Evolutionary conservation across 2,797 vertebrate genomes (phyloP).

Genomic region (Chlorospingus semifuscus): DNA sequence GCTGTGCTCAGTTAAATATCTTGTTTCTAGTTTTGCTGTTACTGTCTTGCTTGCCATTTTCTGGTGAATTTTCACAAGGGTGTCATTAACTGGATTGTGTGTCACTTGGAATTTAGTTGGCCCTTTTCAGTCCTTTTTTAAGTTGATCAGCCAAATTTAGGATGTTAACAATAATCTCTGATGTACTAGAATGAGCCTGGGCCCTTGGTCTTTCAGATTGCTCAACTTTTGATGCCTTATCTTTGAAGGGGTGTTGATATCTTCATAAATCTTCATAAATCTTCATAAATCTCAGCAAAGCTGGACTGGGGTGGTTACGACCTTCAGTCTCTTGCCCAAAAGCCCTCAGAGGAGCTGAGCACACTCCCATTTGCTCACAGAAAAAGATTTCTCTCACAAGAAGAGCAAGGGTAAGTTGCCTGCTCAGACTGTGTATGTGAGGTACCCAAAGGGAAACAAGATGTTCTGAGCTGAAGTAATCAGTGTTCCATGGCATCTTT

Average conservation of each 20-base stretch:
- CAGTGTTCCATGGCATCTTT: not conserved
- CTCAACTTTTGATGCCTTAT: not conserved
- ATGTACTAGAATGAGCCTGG: not conserved
- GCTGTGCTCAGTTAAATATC: not conserved
- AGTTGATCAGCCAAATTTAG: not conserved
- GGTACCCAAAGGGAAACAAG: not conserved
- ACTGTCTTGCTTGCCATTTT: not conserved
- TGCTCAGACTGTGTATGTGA: not conserved
- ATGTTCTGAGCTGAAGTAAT: not conserved
- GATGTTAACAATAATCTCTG: constrained; percentile 7
- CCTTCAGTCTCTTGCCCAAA: not conserved
- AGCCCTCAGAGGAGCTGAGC: not conserved
- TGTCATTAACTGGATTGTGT: not conserved
- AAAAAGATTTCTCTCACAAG: not conserved
- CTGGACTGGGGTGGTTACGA: not conserved
- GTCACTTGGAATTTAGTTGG: not conserved
- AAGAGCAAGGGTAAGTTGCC: not conserved
- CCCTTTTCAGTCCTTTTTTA: not conserved
- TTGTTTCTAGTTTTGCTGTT: not conserved
- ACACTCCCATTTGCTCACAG: not conserved
- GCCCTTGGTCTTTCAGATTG: constrained; percentile 16
- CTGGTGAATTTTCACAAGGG: not conserved
- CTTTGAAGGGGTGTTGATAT: constrained; percentile 38
- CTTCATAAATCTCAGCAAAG: constrained; percentile 20
- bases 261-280: constrained; percentile 22